Base-by-base conservation (phyloP, 2,888 invertebrate species). In the Drosophila bunnanda region DNA sequence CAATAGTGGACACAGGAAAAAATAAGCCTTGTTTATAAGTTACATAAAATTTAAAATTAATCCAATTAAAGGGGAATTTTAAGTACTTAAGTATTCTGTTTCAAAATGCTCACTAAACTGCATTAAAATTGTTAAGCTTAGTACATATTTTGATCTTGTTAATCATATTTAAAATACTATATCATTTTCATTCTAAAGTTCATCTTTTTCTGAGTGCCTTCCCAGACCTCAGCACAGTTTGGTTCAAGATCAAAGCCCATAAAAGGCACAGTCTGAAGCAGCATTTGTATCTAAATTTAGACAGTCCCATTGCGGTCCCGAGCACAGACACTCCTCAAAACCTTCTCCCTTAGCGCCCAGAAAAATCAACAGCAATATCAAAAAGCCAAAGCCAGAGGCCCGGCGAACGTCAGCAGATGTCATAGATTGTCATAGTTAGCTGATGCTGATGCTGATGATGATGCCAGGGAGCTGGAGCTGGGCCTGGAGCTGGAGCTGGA, bases 221-320 rank as follows among this genome's bases (percentile, higher is more conserved):
- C 7, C 15, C 32, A 22, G 25, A 34, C 43, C 48, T 48, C 55
- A 62, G 36, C 65, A 66, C 52, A 57, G 55, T 77, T 78, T 80
- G 58, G 77, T 65, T 61, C 53, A 58, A 82, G 82, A 82, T 79
- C 84, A 84, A 84, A 84, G 82, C 69, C 86, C 79, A 83, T 84
- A 86, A 85, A 83, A 79, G 83, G 84, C 73, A 54, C 74, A 69
- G 79, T 59, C 64, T 66, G 43, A 56, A 28, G 82, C 73, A 67
- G 73, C 78, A 76, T 77, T 75, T 79, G 85, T 56, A 76, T 75
- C 85, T 87, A 87, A 87, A 88, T 87, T 87, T 87, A 88, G 88
- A 80, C 71, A 77, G 77, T 62, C 68, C 46, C 71, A 67, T 46
- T 62, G 72, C 50, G 41, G 50, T 22, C 34, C 41, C 48, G 17